Evolutionary conservation across 2,888 invertebrate species (phyloP).

Genomic region (Agelastica alni): DNA sequence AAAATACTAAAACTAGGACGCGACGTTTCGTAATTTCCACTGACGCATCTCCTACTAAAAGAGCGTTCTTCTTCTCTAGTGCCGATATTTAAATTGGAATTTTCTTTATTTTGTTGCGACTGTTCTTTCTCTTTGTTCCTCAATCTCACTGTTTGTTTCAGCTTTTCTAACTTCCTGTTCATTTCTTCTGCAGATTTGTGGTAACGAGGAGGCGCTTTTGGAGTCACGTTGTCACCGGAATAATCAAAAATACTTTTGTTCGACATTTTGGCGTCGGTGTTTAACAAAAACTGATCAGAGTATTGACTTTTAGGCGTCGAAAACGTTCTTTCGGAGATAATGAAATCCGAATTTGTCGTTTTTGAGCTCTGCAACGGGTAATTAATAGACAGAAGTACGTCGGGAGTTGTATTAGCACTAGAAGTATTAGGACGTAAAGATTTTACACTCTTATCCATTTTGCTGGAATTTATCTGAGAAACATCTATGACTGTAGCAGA

Average conservation of each 20-base stretch:
- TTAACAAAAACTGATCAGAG: constrained; percentile 1
- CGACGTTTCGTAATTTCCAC: constrained; percentile 42
- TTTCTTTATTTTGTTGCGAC: constrained; percentile 10
- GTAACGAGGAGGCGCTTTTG: constrained; percentile 59
- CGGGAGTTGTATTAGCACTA: constrained; percentile 46
- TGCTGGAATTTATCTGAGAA: constrained; percentile 33
- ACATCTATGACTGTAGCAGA: constrained; percentile 45
- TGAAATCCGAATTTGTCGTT: constrained; percentile 30
- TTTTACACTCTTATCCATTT: constrained; percentile 31
- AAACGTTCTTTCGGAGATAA: not conserved
- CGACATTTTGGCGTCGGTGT: constrained; percentile 47
- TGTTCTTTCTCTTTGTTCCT: constrained; percentile 41
- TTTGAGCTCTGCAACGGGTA: constrained; percentile 45
- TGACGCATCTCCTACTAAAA: constrained; percentile 50
- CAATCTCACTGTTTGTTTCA: constrained; percentile 65
- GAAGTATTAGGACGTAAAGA: constrained; percentile 39
- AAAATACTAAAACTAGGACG: constrained; percentile 13
- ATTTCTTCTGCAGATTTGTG: constrained; percentile 56
- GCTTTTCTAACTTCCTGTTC: constrained; percentile 61
- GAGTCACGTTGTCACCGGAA: constrained; percentile 56
- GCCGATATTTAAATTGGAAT: constrained; percentile 31
- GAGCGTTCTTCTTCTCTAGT: constrained; percentile 44
- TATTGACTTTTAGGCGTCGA: constrained; percentile 35
- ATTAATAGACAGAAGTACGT: constrained; percentile 48
- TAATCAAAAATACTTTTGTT: constrained; percentile 44